phyloP scores from a whole-genome alignment of 2,797 vertebrate species.

The Typhlichthys subterraneus region DNA sequence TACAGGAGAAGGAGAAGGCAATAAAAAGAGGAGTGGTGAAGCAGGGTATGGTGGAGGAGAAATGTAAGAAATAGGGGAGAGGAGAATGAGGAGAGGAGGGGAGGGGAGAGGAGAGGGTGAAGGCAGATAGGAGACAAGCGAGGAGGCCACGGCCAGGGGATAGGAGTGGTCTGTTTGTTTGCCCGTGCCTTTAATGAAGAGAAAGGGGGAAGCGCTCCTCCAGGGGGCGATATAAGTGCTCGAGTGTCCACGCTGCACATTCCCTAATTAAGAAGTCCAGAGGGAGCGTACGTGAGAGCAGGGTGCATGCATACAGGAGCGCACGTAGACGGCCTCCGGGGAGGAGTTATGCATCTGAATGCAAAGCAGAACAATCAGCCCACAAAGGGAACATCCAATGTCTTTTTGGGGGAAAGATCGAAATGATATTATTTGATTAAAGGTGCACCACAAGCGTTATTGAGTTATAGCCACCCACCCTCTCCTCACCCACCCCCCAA shows the following conservation, averaged over 20 bases:
- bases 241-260: constrained; percentile 70
- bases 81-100: too few species aligned
- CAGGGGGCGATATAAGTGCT: constrained; percentile 69
- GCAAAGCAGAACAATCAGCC: constrained; percentile 2
- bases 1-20: neutral
- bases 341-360: constrained; percentile 51
- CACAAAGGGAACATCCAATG: too few species aligned
- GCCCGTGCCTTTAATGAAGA: constrained; percentile 61
- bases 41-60: too few species aligned
- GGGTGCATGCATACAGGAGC: constrained; percentile 47
- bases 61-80: too few species aligned
- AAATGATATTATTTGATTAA: too few species aligned
- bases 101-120: too few species aligned
- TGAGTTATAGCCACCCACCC: too few species aligned
- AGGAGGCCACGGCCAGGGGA: too few species aligned
- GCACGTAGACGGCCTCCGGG: constrained; percentile 11
- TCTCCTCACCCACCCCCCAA: too few species aligned
- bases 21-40: neutral
- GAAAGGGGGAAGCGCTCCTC: constrained; percentile 54
- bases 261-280: constrained; percentile 74
- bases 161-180: constrained; percentile 23
- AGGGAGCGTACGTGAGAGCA: constrained; percentile 64
- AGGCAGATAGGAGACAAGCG: too few species aligned
- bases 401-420: too few species aligned
- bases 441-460: too few species aligned